These are phyloP conservation scores for Saturnia pavonia DNA, from an alignment of 2,888 invertebrate genomes.

Conservation along the genomic window DNA sequence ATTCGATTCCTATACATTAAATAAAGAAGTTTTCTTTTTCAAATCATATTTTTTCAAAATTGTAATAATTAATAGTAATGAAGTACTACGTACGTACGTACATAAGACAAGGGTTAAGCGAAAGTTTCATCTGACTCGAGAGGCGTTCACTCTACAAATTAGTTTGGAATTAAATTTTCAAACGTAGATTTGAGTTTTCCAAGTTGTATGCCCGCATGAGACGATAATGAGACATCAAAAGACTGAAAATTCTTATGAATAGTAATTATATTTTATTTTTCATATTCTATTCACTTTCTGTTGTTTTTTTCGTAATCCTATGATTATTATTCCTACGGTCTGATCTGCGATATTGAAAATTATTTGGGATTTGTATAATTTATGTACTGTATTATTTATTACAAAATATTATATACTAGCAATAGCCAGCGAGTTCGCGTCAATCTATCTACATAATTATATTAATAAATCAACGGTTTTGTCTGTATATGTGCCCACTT, in stretches of 20 bases:
- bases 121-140: neutral
- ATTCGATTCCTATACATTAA: too few species aligned
- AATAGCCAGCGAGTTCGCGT: too few species aligned
- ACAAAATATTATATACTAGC: too few species aligned
- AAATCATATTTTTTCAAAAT: neutral
- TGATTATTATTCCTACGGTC: too few species aligned
- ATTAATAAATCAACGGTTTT: too few species aligned
- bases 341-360: too few species aligned
- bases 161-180: slow-evolving; percentile 34
- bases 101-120: neutral
- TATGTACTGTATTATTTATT: too few species aligned
- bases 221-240: slow-evolving; percentile 5
- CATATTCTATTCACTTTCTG: neutral
- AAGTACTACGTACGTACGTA: neutral
- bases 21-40: neutral
- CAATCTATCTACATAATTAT: too few species aligned
- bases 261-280: neutral
- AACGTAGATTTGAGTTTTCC: slow-evolving; percentile 18
- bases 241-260: neutral
- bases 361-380: too few species aligned
- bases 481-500: too few species aligned
- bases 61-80: neutral
- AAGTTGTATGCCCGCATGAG: slow-evolving; percentile 8
- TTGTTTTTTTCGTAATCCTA: neutral
- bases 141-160: slow-evolving; percentile 27